Evolutionary conservation across 2,888 invertebrate species (phyloP), one percentile per base, ranked within the genome.

Genomic region (Drosophila recens): DNA sequence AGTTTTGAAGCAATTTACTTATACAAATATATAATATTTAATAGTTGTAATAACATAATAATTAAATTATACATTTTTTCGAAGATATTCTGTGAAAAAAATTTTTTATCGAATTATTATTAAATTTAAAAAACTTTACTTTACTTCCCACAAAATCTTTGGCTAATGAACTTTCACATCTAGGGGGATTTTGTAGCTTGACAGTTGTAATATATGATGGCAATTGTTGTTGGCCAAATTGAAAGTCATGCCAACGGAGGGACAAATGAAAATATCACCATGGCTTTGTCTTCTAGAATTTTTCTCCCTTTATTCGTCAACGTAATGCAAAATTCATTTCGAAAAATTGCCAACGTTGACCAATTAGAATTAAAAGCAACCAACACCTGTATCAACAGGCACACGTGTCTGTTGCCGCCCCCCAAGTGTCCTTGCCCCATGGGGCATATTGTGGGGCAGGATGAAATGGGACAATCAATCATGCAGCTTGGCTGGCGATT

Each of bases 341-440:
- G 73, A 72, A 68, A 68, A 73, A 82, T 85, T 85, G 82, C 76
- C 80, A 80, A 33, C 72, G 72, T 33, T 72, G 80, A 72, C 76
- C 80, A 83, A 76, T 77, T 79, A 82, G 71, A 73, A 82, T 87
- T 79, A 76, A 72, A 78, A 79, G 70, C 69, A 48, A 65, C 54
- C 63, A 72, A 74, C 88, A 85, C 82, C 82, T 82, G 86, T 73
- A 73, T 72, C 79, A 79, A 76, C 85, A 80, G 51, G 42, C 48
- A 20, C 72, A 59, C 75, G 76, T 75, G 75, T 52, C 56, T 33
- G 8, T 23, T 20, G 42, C 33, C 27, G 52, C 51, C 40, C 57
- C 53, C 53, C 30, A 30, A 30, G 30, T 30, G 30, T 8, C 30
- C 30, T 45, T 62, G 15, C 53, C 65, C 61, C 71, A 36, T 20